Evolutionary conservation across 64 coral and sea anemone genomes (phyloP).

Genomic region (Pocillopora verrucosa): DNA sequence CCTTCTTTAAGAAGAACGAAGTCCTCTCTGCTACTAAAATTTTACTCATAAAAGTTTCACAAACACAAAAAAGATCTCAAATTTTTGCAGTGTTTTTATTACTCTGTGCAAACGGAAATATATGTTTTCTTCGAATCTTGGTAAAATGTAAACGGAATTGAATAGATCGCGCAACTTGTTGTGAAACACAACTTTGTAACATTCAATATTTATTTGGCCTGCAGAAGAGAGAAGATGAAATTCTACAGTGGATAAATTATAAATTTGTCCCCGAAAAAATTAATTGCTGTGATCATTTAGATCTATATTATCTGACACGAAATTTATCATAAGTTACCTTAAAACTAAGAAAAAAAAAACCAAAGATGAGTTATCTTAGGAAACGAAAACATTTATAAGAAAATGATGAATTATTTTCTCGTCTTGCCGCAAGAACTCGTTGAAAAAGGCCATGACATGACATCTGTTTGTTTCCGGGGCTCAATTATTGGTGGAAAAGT

Average conservation of each 20-base stretch:
- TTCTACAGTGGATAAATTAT: not conserved
- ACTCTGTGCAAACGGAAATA: not conserved
- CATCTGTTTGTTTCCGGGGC: not conserved
- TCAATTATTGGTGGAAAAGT: not conserved
- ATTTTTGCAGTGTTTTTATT: not conserved
- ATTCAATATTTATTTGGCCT: slow-evolving; percentile 22
- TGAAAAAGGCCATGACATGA: not conserved
- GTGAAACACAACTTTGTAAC: not conserved
- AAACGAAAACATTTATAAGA: not conserved
- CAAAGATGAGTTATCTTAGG: not conserved
- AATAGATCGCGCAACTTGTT: not conserved
- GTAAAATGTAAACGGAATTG: not conserved
- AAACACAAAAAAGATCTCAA: not conserved
- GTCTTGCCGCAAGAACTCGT: not conserved
- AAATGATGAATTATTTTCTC: not conserved
- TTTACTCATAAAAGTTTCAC: not conserved
- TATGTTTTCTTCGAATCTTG: not conserved
- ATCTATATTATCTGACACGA: not conserved
- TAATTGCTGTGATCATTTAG: not conserved
- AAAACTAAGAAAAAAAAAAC: not conserved
- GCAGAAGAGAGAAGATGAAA: not conserved
- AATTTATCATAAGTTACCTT: not conserved
- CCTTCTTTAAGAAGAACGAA: not conserved
- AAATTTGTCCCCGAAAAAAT: not conserved
- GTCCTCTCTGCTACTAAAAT: not conserved